Evolutionary conservation across 2,888 invertebrate species (phyloP).

Genomic region (Tenthredo distinguenda): DNA sequence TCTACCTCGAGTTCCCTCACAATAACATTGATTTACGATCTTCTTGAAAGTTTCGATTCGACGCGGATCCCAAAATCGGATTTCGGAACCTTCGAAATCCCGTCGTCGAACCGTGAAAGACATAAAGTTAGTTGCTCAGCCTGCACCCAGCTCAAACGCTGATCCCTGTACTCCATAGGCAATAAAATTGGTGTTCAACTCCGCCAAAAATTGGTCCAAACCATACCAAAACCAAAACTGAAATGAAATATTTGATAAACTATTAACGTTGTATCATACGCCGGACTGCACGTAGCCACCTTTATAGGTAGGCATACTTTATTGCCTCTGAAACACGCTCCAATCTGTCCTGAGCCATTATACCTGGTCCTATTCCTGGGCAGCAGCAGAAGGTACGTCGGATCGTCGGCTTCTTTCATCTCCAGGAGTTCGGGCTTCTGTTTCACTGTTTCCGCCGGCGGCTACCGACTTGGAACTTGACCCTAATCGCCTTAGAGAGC

Average conservation of each 20-base stretch:
- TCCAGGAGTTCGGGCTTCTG: constrained; percentile 72
- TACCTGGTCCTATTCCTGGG: constrained; percentile 64
- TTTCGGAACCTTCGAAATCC: constrained; percentile 52
- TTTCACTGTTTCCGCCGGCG: constrained; percentile 74
- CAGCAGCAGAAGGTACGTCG: constrained; percentile 57
- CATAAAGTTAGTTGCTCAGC: constrained; percentile 1
- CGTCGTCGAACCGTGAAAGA: constrained; percentile 47
- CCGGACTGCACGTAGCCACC: background rate
- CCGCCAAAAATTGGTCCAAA: background rate
- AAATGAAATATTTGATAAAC: constrained; percentile 19
- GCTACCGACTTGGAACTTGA: constrained; percentile 74
- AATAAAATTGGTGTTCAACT: background rate
- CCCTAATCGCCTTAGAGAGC: constrained; percentile 69
- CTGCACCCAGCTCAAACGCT: background rate
- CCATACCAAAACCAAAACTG: background rate
- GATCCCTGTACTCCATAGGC: background rate
- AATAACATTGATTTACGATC: constrained; percentile 67
- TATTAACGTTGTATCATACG: constrained; percentile 29
- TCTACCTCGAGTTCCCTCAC: constrained; percentile 36
- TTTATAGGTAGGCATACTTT: constrained; percentile 57
- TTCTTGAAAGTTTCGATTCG: constrained; percentile 67
- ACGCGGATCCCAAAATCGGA: constrained; percentile 61
- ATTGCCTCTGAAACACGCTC: constrained; percentile 64
- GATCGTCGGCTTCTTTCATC: constrained; percentile 72
- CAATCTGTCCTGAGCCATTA: constrained; percentile 71